Evolutionary conservation across 2,797 vertebrate species (phyloP).

Genomic region (Vespertilio murinus): DNA sequence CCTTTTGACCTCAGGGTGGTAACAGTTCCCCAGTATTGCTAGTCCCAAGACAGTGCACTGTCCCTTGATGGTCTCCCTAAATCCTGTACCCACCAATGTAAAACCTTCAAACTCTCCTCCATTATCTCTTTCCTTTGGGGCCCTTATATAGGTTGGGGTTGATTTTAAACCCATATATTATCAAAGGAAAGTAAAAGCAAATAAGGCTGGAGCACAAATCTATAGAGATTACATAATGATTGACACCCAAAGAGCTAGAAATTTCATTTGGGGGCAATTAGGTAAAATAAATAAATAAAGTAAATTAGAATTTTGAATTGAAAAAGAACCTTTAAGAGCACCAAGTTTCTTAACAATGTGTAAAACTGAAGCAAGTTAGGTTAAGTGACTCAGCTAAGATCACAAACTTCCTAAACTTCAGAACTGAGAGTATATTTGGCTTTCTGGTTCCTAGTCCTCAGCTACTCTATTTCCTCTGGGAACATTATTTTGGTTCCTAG

Average conservation of each 20-base stretch:
- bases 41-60: not conserved
- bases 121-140: not conserved
- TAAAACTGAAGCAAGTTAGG: not conserved
- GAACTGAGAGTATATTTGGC: not conserved
- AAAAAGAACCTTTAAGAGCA: not conserved
- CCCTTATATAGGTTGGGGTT: not conserved
- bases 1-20: not conserved
- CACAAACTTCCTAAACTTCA: not conserved
- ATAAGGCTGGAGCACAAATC: not conserved
- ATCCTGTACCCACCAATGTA: not conserved
- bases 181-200: not conserved
- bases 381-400: not conserved
- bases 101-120: not conserved
- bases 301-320: slow-evolving; percentile 12
- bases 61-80: not conserved
- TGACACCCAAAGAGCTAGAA: not conserved
- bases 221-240: not conserved
- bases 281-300: not conserved
- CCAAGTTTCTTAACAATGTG: not conserved
- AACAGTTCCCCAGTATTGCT: not conserved
- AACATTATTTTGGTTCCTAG: not conserved
- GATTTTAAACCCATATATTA: not conserved
- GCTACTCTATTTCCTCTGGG: not conserved
- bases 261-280: not conserved
- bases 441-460: not conserved